Conservation (phyloP, 1,140 invertebrate genomes). For the Ceratitis capitata region DNA sequence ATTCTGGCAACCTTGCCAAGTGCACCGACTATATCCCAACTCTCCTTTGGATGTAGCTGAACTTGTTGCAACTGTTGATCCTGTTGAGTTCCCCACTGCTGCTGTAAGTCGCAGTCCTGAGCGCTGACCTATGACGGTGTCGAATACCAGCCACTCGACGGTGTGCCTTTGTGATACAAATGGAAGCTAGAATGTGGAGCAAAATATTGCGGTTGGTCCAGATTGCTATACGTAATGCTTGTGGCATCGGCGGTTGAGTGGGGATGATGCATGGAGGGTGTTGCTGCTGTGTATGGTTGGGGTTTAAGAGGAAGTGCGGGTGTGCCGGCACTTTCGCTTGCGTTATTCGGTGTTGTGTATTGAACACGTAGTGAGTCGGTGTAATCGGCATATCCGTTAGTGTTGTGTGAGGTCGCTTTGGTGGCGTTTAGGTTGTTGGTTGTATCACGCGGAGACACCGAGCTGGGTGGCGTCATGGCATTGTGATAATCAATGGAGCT, state of each 20-base stretch:
- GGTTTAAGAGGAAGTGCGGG: constrained; percentile 87
- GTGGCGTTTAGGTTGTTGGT: constrained; percentile 70
- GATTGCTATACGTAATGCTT: constrained; percentile 70
- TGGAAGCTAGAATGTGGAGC: constrained; percentile 84
- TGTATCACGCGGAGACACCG: constrained; percentile 87
- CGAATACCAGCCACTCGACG: constrained; percentile 78
- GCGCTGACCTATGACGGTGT: constrained; percentile 73
- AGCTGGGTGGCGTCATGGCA: constrained; percentile 94
- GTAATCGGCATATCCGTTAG: constrained; percentile 65
- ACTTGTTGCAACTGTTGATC: constrained; percentile 42
- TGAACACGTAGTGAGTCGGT: constrained; percentile 58
- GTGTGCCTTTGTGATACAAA: constrained; percentile 80
- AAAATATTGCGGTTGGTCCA: constrained; percentile 87
- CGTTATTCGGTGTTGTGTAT: constrained; percentile 52
- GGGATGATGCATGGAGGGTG: constrained; percentile 66
- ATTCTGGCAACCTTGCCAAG: constrained; percentile 61
- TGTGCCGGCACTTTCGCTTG: constrained; percentile 69
- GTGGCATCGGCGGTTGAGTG: constrained; percentile 63
- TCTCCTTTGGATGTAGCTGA: constrained; percentile 45
- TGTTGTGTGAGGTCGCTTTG: constrained; percentile 66
- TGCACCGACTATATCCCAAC: constrained; percentile 61
- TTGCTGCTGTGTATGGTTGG: constrained; percentile 81
- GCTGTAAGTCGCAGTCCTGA: constrained; percentile 40
- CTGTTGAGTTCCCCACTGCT: constrained; percentile 19
- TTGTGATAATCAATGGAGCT: constrained; percentile 82